phyloP scores from a whole-genome alignment of 2,113 vertebrate genomes.

The Lanius collurio region DNA sequence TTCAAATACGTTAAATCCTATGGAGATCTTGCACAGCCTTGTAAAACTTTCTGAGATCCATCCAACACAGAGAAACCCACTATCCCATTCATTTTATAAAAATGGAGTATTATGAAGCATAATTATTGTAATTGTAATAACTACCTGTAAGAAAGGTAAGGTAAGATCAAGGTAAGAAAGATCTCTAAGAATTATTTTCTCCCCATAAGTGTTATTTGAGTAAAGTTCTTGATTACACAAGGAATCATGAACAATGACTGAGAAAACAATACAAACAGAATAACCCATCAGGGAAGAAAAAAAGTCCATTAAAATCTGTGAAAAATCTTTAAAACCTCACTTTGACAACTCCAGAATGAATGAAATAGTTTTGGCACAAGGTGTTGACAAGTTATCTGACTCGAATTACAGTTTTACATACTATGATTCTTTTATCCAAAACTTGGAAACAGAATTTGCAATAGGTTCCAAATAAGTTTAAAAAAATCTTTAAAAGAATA shows the following conservation, averaged over 20 bases:
- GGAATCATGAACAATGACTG: neutral
- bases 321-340: neutral
- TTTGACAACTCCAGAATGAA: neutral
- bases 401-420: neutral
- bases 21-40: neutral
- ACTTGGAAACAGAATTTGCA: neutral
- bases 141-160: neutral
- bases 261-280: neutral
- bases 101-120: neutral
- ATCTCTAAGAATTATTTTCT: neutral
- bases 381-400: neutral
- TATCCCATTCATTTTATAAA: neutral
- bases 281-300: neutral
- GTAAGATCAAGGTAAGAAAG: neutral
- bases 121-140: neutral
- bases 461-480: neutral
- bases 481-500: neutral
- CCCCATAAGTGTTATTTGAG: neutral
- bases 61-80: neutral
- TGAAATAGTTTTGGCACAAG: neutral
- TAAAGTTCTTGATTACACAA: neutral
- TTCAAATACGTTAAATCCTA: neutral
- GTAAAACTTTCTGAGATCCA: neutral
- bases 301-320: neutral
- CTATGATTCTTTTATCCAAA: neutral